These are phyloP conservation scores for Drosophila yakuba DNA, from an alignment of 1,140 invertebrate genomes.

Conservation along the genomic window DNA sequence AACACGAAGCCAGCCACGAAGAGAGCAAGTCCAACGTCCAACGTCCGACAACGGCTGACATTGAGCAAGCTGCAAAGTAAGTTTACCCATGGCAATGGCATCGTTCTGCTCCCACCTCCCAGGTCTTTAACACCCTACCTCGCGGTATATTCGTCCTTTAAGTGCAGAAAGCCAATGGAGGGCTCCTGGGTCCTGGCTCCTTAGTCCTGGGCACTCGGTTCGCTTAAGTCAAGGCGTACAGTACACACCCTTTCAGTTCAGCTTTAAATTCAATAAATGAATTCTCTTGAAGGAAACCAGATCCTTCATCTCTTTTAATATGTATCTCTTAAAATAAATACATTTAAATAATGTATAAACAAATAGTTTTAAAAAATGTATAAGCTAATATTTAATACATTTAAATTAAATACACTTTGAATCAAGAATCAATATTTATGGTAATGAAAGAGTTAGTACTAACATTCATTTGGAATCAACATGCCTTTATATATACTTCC, in stretches of 20 bases:
- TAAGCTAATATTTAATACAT: too few species aligned
- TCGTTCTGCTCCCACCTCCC: conserved; percentile 15
- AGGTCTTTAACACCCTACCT: conserved; percentile 7
- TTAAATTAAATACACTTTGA: too few species aligned
- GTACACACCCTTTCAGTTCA: neutral
- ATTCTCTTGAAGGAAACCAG: too few species aligned
- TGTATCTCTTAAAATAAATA: too few species aligned
- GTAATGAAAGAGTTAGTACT: too few species aligned
- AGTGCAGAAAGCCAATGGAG: neutral
- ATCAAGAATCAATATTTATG: too few species aligned
- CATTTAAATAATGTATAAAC: too few species aligned
- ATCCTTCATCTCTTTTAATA: too few species aligned
- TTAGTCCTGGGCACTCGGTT: neutral
- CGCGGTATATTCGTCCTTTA: neutral
- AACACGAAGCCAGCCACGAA: conserved; percentile 37
- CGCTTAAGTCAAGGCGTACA: neutral
- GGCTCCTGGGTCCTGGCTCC: neutral
- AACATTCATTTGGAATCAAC: too few species aligned
- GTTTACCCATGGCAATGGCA: conserved; percentile 52
- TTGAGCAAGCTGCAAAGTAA: conserved; percentile 56
- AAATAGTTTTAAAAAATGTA: too few species aligned
- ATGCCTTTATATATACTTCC: too few species aligned
- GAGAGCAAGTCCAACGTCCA: conserved; percentile 8
- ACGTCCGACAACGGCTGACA: conserved; percentile 33
- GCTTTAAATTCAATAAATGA: too few species aligned